phyloP scores from a whole-genome alignment of 2,113 vertebrate genomes.

The Amphiprion ocellaris region DNA sequence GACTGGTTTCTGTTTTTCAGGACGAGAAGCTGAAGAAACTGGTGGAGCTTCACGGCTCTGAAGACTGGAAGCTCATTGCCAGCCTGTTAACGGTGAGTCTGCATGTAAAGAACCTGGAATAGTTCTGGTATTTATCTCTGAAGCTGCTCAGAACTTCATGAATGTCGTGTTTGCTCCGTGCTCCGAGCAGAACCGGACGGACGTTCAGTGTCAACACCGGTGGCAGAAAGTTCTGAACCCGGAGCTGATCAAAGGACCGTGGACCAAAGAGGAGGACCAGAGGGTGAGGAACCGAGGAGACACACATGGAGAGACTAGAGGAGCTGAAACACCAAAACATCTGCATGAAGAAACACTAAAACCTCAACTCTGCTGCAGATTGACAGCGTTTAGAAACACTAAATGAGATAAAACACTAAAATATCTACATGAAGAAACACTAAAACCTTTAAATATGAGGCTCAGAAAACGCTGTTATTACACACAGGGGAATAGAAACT shows the following conservation, averaged over 20 bases:
- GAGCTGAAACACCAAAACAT: too few relatives aligned
- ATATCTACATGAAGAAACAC: too few relatives aligned
- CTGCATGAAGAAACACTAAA: too few relatives aligned
- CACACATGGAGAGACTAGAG: too few relatives aligned
- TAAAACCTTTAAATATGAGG: too few relatives aligned
- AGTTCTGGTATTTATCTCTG: too few relatives aligned
- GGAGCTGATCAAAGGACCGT: slow-evolving; percentile 98
- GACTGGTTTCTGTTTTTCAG: slow-evolving; percentile 78
- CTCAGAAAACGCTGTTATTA: too few relatives aligned
- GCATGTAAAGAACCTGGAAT: neutral
- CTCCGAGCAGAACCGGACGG: slow-evolving; percentile 92
- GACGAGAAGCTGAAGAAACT: slow-evolving; percentile 98
- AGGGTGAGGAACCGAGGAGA: slow-evolving; percentile 86
- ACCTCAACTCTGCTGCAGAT: too few relatives aligned
- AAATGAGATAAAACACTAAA: too few relatives aligned
- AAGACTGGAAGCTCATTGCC: slow-evolving; percentile 99
- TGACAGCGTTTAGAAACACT: too few relatives aligned
- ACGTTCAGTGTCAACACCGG: slow-evolving; percentile 98
- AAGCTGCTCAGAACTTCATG: neutral
- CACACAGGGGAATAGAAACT: too few relatives aligned
- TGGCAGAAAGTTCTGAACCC: slow-evolving; percentile 99
- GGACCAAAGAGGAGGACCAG: slow-evolving; percentile 99
- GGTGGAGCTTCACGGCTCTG: slow-evolving; percentile 96
- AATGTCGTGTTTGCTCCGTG: slow-evolving; percentile 1
- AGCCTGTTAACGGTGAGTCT: slow-evolving; percentile 94